These are phyloP conservation scores for Alligator mississippiensis DNA, from an alignment of 2,113 vertebrate genomes.

Conservation along the genomic window DNA sequence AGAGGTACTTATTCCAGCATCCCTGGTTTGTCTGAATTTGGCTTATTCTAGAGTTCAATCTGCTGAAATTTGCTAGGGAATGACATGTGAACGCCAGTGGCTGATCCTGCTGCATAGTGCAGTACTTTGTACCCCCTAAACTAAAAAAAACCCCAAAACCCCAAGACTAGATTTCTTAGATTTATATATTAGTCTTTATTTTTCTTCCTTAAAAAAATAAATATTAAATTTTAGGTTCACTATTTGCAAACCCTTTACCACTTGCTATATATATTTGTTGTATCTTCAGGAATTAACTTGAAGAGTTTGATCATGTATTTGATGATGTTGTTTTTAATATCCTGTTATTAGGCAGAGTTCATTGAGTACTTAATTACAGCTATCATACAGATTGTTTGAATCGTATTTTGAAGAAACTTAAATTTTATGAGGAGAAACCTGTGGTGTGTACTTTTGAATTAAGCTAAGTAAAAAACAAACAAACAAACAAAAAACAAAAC, in stretches of 20 bases:
- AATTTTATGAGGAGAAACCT: neutral
- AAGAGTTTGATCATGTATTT: neutral
- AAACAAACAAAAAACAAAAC: neutral
- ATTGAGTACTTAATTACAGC: fast-evolving
- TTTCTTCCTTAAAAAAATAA: too few relatives aligned
- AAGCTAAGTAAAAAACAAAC: fast-evolving
- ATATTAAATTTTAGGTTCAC: neutral
- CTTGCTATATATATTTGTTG: neutral
- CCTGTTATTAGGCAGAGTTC: neutral
- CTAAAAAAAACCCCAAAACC: neutral
- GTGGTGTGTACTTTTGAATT: neutral
- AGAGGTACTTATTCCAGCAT: neutral
- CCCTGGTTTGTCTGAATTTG: neutral
- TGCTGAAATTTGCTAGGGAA: neutral
- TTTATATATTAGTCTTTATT: too few relatives aligned
- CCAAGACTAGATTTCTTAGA: neutral
- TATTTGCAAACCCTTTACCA: neutral
- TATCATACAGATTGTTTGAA: neutral
- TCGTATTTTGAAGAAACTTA: neutral
- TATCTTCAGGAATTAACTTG: neutral
- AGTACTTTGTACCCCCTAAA: neutral
- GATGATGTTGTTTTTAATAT: neutral
- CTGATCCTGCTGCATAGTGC: neutral
- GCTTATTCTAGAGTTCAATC: neutral
- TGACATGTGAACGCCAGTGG: neutral